Evolutionary conservation across 1,140 invertebrate species (phyloP).

Genomic region (Drosophila orosa): DNA sequence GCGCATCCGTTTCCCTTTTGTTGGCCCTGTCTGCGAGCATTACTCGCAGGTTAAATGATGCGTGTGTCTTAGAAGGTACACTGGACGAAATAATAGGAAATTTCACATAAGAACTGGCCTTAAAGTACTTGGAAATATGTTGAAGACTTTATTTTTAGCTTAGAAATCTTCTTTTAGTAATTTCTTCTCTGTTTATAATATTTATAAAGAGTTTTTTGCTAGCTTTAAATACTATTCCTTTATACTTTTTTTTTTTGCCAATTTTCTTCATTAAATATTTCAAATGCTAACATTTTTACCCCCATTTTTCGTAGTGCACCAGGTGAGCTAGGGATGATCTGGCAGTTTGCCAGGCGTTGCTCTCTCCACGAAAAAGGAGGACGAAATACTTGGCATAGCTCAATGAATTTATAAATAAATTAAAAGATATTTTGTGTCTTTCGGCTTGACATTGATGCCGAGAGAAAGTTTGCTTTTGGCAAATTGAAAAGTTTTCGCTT

Average conservation of each 20-base stretch:
- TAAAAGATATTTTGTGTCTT: constrained; percentile 71
- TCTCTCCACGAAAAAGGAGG: background rate
- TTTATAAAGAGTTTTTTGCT: too few relatives aligned
- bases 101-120: background rate
- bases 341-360: constrained; percentile 47
- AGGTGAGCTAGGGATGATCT: constrained; percentile 42
- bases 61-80: constrained; percentile 55
- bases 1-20: constrained; percentile 23
- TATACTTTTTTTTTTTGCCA: background rate
- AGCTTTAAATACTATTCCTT: accelerated
- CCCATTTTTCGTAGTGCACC: constrained; percentile 11
- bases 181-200: too few relatives aligned
- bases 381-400: constrained; percentile 42
- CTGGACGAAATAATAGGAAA: background rate
- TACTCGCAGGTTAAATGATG: constrained; percentile 75
- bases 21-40: constrained; percentile 35
- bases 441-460: constrained; percentile 56
- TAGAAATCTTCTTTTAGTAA: background rate
- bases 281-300: too few relatives aligned
- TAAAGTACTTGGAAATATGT: background rate
- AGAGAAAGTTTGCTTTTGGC: constrained; percentile 24
- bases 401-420: constrained; percentile 75
- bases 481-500: constrained; percentile 67
- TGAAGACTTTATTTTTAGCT: background rate
- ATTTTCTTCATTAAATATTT: background rate